These are phyloP conservation scores for Polyommatus icarus DNA, from an alignment of 2,888 invertebrate genomes.

Conservation along the genomic window DNA sequence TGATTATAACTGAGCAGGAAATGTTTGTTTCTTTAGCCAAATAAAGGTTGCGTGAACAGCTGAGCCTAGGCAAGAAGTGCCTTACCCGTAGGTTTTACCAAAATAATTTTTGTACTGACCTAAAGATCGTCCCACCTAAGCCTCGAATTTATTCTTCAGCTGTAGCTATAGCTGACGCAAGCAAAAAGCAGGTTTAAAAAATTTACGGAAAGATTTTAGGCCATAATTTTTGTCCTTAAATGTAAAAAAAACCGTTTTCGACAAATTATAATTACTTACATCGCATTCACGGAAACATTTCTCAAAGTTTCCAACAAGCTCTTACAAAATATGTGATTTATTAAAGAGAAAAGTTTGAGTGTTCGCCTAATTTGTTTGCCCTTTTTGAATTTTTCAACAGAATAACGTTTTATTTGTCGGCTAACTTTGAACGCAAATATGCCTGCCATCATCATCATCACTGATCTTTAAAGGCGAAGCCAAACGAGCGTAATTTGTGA, in stretches of 20 bases:
- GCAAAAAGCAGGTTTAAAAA: neutral
- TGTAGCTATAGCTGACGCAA: neutral
- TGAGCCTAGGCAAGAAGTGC: neutral
- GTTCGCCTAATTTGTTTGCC: constrained; percentile 11
- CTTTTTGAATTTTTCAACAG: constrained; percentile 7
- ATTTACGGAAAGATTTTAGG: neutral
- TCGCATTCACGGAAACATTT: neutral
- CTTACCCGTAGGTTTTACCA: neutral
- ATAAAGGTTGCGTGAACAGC: neutral
- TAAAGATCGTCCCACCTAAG: neutral
- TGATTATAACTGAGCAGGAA: too few species aligned
- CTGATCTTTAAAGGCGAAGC: neutral
- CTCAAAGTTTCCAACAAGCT: neutral
- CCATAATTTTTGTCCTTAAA: neutral
- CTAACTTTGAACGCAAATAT: neutral
- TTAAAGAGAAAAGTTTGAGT: neutral
- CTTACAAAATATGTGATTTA: constrained; percentile 10
- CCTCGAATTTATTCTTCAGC: too few species aligned
- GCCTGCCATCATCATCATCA: neutral
- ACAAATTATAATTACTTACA: constrained; percentile 2
- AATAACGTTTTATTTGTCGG: neutral
- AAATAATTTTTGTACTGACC: neutral
- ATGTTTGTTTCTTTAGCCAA: too few species aligned
- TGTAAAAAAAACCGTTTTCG: neutral
- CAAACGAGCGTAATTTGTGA: too few species aligned